phyloP scores from a whole-genome alignment of 2,888 invertebrate species.

The Chymomyza procnemis region DNA sequence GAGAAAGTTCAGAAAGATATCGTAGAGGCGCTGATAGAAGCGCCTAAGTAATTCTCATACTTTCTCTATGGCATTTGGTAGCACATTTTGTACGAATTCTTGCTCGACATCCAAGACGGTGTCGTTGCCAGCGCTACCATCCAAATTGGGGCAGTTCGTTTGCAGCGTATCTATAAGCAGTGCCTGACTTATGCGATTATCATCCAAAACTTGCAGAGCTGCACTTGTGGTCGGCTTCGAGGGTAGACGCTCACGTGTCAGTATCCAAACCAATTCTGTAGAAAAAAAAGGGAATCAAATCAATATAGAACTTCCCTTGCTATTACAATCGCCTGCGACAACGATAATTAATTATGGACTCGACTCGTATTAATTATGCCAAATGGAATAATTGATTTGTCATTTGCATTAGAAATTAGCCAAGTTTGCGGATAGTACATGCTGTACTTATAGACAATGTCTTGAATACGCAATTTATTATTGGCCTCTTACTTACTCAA shows the following conservation, averaged over 20 bases:
- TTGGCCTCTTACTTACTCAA: conserved; percentile 63
- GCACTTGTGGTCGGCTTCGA: conserved; percentile 40
- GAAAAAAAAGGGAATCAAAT: not conserved
- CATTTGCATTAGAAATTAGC: conserved; percentile 55
- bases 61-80: conserved; percentile 47
- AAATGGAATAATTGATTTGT: conserved; percentile 54
- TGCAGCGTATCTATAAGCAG: conserved; percentile 66
- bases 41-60: conserved; percentile 69
- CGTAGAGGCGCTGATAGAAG: conserved; percentile 63
- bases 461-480: not conserved
- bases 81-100: conserved; percentile 32
- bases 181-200: conserved; percentile 59
- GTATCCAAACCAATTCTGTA: conserved; percentile 68
- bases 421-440: conserved; percentile 14
- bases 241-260: conserved; percentile 71
- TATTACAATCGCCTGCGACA: conserved; percentile 17
- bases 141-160: conserved; percentile 54
- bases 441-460: not conserved
- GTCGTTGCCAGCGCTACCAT: conserved; percentile 29
- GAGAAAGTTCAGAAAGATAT: conserved; percentile 52
- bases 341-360: conserved; percentile 39
- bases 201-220: conserved; percentile 63
- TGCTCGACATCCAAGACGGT: conserved; percentile 30
- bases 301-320: not conserved
- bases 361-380: conserved; percentile 49